These are phyloP conservation scores for Eupithecia exiguata DNA, from an alignment of 2,888 invertebrate genomes.

Conservation along the genomic window DNA sequence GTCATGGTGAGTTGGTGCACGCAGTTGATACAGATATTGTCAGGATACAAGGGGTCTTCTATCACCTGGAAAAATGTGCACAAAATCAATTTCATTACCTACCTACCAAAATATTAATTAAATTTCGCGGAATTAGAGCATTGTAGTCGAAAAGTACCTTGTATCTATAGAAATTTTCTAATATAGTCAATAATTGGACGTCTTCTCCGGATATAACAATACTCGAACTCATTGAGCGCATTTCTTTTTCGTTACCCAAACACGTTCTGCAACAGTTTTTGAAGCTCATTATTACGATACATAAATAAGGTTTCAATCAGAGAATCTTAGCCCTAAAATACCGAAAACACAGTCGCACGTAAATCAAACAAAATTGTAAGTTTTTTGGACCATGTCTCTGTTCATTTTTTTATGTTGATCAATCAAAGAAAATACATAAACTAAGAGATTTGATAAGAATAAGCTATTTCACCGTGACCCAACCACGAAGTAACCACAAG, in stretches of 20 bases:
- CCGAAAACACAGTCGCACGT: neutral
- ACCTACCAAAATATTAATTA: too few species aligned
- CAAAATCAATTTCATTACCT: neutral
- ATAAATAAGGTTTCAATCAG: neutral
- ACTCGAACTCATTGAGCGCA: conserved; percentile 66
- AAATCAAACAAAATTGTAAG: neutral
- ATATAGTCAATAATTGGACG: conserved; percentile 67
- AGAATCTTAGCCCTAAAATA: neutral
- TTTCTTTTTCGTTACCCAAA: conserved; percentile 65
- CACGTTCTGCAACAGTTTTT: conserved; percentile 73
- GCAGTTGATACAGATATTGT: conserved; percentile 74
- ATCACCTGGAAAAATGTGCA: conserved; percentile 45
- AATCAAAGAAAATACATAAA: too few species aligned
- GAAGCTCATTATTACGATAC: conserved; percentile 59
- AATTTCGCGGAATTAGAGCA: neutral
- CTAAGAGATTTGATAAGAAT: too few species aligned
- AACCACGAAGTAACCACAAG: too few species aligned
- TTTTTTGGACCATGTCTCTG: too few species aligned
- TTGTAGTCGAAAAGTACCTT: conserved; percentile 56
- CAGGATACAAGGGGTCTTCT: conserved; percentile 62
- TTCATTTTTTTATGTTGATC: too few species aligned
- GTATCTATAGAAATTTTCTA: conserved; percentile 70
- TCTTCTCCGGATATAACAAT: conserved; percentile 67
- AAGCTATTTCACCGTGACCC: too few species aligned
- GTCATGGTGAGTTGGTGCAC: conserved; percentile 76